A percentile compares a stretch with the other conserved stretches of the same genome.
Conservation (phyloP, 2,888 invertebrate species). For the Sylvicola fuscatus region DNA sequence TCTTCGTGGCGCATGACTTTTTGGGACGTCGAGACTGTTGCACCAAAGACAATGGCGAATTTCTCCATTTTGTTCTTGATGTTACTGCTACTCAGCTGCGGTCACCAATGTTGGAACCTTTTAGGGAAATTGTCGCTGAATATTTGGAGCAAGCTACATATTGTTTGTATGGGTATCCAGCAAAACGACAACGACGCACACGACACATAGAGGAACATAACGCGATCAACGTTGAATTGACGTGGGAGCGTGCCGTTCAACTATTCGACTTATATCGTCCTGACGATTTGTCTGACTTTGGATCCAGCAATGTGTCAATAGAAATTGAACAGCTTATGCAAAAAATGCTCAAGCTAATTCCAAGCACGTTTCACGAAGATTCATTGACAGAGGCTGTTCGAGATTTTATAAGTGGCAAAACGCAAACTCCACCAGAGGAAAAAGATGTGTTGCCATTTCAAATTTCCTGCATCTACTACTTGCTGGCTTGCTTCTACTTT, state of each 20-base stretch:
- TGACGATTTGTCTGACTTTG: conserved; percentile 57
- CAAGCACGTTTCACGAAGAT: conserved; percentile 43
- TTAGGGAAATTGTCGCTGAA: conserved; percentile 47
- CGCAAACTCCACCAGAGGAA: conserved; percentile 31
- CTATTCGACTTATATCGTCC: conserved; percentile 68
- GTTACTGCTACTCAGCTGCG: conserved; percentile 46
- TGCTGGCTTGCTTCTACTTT: conserved; percentile 84
- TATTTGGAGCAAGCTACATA: conserved; percentile 65
- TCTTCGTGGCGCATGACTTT: conserved; percentile 70
- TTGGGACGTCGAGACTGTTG: conserved; percentile 67
- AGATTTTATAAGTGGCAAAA: conserved; percentile 43
- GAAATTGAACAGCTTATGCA: conserved; percentile 60
- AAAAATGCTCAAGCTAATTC: conserved; percentile 45
- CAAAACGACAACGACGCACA: conserved; percentile 34
- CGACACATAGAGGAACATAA: conserved; percentile 36
- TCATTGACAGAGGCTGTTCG: conserved; percentile 37
- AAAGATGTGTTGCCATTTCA: conserved; percentile 33
- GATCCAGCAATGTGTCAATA: conserved; percentile 55
- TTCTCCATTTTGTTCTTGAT: conserved; percentile 59
- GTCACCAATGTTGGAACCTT: conserved; percentile 39
- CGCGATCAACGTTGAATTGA: conserved; percentile 41
- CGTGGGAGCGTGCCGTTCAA: conserved; percentile 53
- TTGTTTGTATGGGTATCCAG: conserved; percentile 71
- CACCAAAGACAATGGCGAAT: conserved; percentile 49
- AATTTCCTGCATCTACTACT: conserved; percentile 60